Conservation (phyloP, 30 jellyfish, hydroid and myxozoan genomes). For the Aurelia aurita region DNA sequence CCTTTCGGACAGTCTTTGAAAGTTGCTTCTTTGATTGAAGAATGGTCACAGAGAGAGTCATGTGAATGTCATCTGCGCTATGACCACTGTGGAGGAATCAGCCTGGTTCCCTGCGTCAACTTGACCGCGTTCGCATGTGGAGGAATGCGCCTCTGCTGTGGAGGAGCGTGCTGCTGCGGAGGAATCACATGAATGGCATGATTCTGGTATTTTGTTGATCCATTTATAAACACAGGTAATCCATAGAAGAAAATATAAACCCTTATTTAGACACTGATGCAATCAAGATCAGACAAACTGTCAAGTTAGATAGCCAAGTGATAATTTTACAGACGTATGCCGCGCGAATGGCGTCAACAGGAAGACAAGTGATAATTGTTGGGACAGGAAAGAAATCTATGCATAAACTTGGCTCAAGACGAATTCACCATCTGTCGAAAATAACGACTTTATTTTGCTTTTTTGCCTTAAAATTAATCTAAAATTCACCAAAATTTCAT, state of each 20-base stretch:
- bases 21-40: no score
- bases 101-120: no score
- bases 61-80: no score
- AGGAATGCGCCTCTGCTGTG: no score
- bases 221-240: constrained; percentile 28
- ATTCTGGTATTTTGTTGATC: constrained; percentile 22
- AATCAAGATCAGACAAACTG: constrained; percentile 49
- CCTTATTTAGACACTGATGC: constrained; percentile 56
- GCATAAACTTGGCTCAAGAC: not conserved
- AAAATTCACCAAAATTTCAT: not conserved
- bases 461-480: not conserved
- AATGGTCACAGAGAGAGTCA: no score
- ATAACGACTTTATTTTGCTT: not conserved
- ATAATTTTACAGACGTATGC: constrained; percentile 44
- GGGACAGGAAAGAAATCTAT: constrained; percentile 23
- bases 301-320: constrained; percentile 37
- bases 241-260: constrained; percentile 7
- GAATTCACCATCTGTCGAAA: constrained; percentile 67
- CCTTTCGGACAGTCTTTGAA: no score
- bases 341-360: constrained; percentile 56
- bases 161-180: no score
- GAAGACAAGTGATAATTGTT: constrained; percentile 52
- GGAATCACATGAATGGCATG: no score
- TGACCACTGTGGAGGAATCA: no score
- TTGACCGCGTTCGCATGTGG: no score